A percentile compares a stretch with the other conserved stretches of the same genome.
These are phyloP conservation scores for Pyxicephalus adspersus DNA, from an alignment of 2,113 vertebrate genomes.

Conservation along the genomic window DNA sequence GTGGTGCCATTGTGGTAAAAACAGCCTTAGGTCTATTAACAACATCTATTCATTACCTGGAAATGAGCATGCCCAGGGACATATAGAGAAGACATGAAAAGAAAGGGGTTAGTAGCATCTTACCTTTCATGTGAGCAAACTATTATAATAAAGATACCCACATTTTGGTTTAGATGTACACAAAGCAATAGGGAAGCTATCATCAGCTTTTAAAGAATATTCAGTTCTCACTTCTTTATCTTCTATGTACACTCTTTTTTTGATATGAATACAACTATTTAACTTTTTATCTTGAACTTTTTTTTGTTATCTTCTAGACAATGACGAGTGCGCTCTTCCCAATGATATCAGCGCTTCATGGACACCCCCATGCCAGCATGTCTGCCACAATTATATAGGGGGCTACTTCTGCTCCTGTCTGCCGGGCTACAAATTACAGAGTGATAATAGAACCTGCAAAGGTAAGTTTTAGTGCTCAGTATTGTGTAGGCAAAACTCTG, in stretches of 20 bases:
- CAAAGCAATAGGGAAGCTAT: no score
- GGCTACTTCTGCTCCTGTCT: conserved; percentile 88
- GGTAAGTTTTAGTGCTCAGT: conserved; percentile 65
- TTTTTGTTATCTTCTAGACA: conserved; percentile 56
- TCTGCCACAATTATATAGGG: conserved; percentile 90
- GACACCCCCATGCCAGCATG: conserved; percentile 79
- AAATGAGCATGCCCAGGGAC: no score
- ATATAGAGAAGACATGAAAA: no score
- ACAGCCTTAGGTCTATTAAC: no score
- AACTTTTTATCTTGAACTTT: background rate
- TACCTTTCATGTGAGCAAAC: no score
- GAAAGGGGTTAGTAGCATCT: no score
- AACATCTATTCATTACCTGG: no score
- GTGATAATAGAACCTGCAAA: conserved; percentile 77
- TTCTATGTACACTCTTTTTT: background rate
- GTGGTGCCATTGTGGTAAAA: no score
- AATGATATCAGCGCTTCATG: background rate
- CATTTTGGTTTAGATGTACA: no score
- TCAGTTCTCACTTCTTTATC: background rate
- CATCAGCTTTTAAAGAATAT: background rate
- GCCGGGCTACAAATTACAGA: conserved; percentile 80
- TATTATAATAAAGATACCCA: no score
- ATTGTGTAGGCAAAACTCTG: no score
- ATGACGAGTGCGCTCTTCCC: conserved; percentile 70
- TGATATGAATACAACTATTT: background rate